Base-by-base conservation (phyloP, 2,888 invertebrate genomes). In the Artemia sp. region DNA sequence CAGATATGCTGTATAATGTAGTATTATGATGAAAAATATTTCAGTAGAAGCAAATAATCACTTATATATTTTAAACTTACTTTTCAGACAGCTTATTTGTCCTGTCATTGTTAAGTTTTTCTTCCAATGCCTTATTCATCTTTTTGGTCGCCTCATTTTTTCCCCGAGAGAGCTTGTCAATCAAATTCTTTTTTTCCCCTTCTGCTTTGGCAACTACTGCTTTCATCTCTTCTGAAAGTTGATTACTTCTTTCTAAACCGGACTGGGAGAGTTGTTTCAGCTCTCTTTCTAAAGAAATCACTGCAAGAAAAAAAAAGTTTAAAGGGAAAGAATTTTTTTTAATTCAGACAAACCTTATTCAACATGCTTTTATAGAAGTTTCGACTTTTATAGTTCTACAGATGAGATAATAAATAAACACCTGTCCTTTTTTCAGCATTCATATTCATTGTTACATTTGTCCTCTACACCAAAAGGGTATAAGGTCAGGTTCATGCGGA, bases 91-190 rank as follows among this genome's bases (percentile, higher is more conserved):
- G 11, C 11, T 19, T 24, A 9, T n/a, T 24, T 58, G 8, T 24
- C 64, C 64, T 11, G 9, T 24, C 14, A 58, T 8, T 19, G 53
- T 73, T 71, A 10, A 73, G 73, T 66, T 73, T 72, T 1, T 50
- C 11, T 24, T 73, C 67, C 67, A 73, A 70, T 51, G 73, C 69
- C 58, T 73, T 71, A 76, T 78, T 77, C 74, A 79, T 73, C 52
- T 78, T 74, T 24, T 75, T 73, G 52, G 79, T 75, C n/a, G 78
- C 79, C 14, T 77, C 78, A 53, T 76, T 73, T 71, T 79, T 79
- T 52, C 78, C 78, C 19, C 77, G 72, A n/a, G 77, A 77, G 67
- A 79, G 73, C 71, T 79, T 78, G 72, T 78, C 64, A 9, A 58
- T 58, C 24, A 58, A n/a, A 19, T 24, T 58, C 24, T 24, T n/a